Evolutionary conservation across 1,140 invertebrate genomes (phyloP).

Genomic region (Branchinecta lindahli): DNA sequence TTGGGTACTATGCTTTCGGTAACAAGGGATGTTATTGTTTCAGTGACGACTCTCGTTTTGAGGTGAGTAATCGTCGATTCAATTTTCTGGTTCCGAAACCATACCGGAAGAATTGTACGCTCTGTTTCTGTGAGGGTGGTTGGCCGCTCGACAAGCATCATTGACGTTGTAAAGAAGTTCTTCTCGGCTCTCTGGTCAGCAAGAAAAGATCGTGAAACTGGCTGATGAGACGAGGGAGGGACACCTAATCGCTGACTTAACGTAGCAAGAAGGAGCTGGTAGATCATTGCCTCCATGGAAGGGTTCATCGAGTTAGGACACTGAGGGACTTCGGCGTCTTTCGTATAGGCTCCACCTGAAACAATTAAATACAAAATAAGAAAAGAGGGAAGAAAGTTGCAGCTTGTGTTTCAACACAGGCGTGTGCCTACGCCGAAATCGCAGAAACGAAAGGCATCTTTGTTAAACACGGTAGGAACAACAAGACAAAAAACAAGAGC

Average conservation of each 20-base stretch:
- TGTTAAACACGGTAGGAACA: too few relatives aligned
- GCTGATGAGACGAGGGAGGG: not conserved
- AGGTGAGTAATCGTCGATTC: not conserved
- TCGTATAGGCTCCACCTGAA: not conserved
- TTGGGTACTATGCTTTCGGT: not conserved
- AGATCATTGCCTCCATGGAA: not conserved
- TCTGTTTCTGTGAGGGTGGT: not conserved
- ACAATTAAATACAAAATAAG: too few relatives aligned
- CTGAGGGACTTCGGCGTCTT: not conserved
- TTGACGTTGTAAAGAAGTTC: not conserved
- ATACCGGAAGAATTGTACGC: not conserved
- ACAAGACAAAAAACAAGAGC: too few relatives aligned
- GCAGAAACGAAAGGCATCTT: too few relatives aligned
- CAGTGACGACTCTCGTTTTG: not conserved
- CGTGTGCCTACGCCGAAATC: too few relatives aligned
- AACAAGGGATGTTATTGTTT: not conserved
- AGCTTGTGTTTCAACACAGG: too few relatives aligned
- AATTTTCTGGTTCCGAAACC: not conserved
- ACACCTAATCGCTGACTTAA: not conserved
- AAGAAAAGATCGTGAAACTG: not conserved
- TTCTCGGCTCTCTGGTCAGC: too few relatives aligned
- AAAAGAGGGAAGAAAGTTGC: too few relatives aligned
- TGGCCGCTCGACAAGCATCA: not conserved
- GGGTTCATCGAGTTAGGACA: not conserved
- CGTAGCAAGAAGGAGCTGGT: not conserved